phyloP scores from a whole-genome alignment of 2,888 invertebrate species.

The Drosophila quinaria region DNA sequence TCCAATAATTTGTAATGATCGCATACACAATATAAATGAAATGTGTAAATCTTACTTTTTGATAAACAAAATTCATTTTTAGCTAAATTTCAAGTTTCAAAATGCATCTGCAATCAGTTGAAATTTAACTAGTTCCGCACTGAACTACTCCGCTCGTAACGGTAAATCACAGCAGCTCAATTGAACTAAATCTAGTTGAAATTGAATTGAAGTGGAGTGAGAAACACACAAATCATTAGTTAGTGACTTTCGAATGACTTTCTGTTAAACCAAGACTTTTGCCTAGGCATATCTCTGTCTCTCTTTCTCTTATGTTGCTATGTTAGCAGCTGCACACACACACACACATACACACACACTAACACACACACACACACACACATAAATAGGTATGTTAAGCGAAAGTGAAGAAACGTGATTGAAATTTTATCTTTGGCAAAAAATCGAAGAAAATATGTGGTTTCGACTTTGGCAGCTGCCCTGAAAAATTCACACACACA shows the following conservation, averaged over 20 bases:
- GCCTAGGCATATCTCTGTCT: not conserved
- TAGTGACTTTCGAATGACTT: constrained; percentile 36
- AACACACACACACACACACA: constrained; percentile 5
- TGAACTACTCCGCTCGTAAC: not conserved
- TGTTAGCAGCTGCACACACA: constrained; percentile 8
- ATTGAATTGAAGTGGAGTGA: constrained; percentile 13
- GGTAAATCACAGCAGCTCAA: constrained; percentile 2
- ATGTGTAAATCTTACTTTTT: not conserved
- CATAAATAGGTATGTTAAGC: constrained; percentile 43
- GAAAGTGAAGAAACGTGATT: constrained; percentile 75
- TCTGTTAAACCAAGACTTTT: not conserved
- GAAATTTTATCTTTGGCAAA: constrained; percentile 78
- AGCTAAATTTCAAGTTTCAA: not conserved
- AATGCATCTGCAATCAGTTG: not conserved
- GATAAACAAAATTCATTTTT: not conserved
- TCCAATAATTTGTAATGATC: not conserved
- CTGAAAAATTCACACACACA: constrained; percentile 24
- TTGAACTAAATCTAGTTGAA: constrained; percentile 8
- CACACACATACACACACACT: constrained; percentile 8
- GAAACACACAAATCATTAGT: constrained; percentile 49
- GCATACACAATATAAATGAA: too few relatives aligned
- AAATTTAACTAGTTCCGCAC: not conserved
- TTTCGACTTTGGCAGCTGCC: constrained; percentile 47
- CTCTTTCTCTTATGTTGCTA: constrained; percentile 1
- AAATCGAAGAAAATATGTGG: constrained; percentile 67